Percentiles rank a stretch among this genome's conserved stretches.
These are phyloP conservation scores for Euproctis similis DNA, from an alignment of 2,888 invertebrate species.

Conservation along the genomic window DNA sequence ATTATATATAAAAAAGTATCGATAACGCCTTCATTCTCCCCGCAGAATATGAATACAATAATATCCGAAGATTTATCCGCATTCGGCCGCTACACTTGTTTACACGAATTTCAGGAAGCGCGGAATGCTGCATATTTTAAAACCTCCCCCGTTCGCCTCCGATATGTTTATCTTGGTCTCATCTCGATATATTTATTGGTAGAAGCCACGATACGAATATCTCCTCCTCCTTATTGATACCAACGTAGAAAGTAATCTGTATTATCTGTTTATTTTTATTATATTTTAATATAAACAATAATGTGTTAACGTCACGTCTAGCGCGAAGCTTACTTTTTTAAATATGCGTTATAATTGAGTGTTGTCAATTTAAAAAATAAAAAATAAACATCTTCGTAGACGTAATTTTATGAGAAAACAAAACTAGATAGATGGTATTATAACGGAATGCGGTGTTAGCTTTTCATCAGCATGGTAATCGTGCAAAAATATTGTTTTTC, in stretches of 20 bases:
- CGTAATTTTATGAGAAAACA: slow-evolving; percentile 42
- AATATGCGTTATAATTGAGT: too few relatives aligned
- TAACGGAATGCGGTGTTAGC: slow-evolving; percentile 58
- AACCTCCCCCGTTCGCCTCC: slow-evolving; percentile 42
- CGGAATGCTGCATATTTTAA: slow-evolving; percentile 67
- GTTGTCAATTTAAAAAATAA: too few relatives aligned
- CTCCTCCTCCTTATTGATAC: slow-evolving; percentile 57
- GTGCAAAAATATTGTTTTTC: slow-evolving; percentile 67
- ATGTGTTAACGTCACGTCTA: background rate
- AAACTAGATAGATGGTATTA: slow-evolving; percentile 43
- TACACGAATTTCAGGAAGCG: slow-evolving; percentile 59
- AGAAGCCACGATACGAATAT: slow-evolving; percentile 52
- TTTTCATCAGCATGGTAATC: slow-evolving; percentile 75
- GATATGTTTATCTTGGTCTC: slow-evolving; percentile 69
- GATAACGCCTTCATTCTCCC: slow-evolving; percentile 27
- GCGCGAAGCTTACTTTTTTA: too few relatives aligned
- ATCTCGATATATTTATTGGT: slow-evolving; percentile 68
- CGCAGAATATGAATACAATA: slow-evolving; percentile 46
- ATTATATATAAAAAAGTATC: slow-evolving; percentile 35
- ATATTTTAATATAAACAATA: slow-evolving; percentile 30
- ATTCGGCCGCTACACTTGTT: slow-evolving; percentile 52
- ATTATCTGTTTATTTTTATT: slow-evolving; percentile 44
- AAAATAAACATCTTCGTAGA: too few relatives aligned
- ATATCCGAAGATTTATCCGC: slow-evolving; percentile 49
- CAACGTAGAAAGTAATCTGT: slow-evolving; percentile 42